These are phyloP conservation scores for Odontamblyopus lacepedii DNA, from an alignment of 2,797 vertebrate species.

Conservation along the genomic window DNA sequence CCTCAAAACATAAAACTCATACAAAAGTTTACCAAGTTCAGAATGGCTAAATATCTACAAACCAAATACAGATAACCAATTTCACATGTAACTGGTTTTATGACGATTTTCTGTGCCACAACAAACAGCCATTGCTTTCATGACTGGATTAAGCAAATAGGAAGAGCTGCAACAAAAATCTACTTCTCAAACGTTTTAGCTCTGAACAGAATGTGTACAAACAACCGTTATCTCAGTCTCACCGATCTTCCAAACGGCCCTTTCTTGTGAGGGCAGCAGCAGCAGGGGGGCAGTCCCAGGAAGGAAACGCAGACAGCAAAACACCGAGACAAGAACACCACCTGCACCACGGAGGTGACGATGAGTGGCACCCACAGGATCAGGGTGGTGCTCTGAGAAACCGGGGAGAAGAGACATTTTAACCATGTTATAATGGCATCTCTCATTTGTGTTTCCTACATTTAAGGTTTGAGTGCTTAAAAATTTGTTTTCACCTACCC, in stretches of 20 bases:
- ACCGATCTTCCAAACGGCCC: slow-evolving; percentile 48
- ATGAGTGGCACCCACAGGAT: slow-evolving; percentile 88
- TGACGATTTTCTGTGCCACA: neutral
- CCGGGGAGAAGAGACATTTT: neutral
- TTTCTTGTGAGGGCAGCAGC: slow-evolving; percentile 47
- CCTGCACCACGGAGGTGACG: slow-evolving; percentile 78
- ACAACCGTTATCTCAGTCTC: slow-evolving; percentile 27
- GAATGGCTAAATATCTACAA: neutral
- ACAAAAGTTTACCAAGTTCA: no score
- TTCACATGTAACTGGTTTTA: neutral
- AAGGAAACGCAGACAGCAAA: slow-evolving; percentile 67
- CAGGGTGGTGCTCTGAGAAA: slow-evolving; percentile 85
- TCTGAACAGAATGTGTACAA: neutral
- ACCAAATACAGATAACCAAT: neutral
- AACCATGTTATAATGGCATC: no score
- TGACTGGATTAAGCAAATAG: neutral
- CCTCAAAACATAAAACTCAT: no score
- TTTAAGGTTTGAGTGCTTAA: no score
- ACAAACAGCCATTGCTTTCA: neutral
- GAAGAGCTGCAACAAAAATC: neutral
- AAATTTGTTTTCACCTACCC: no score
- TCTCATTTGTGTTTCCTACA: no score
- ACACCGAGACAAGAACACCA: slow-evolving; percentile 78
- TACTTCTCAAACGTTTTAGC: neutral
- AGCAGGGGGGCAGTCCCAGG: slow-evolving; percentile 68